Conservation (phyloP, 2,797 vertebrate species). For the Micrastur ruficollis region DNA sequence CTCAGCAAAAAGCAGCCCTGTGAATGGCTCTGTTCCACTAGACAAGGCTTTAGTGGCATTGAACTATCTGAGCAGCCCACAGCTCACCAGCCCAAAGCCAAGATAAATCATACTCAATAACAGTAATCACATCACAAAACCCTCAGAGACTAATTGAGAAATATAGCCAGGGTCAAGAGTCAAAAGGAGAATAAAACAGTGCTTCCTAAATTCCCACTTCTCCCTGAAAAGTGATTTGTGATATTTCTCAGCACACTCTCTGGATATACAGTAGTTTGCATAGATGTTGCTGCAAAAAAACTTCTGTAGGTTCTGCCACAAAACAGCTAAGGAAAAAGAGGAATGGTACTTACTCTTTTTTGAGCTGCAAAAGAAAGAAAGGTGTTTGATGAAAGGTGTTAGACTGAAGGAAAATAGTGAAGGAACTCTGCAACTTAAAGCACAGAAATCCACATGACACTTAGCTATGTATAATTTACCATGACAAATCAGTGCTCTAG, state of each 20-base stretch:
- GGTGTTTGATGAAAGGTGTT: background rate
- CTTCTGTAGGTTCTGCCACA: background rate
- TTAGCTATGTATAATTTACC: constrained; percentile 49
- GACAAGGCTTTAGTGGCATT: background rate
- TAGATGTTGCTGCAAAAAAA: background rate
- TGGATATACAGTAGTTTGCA: background rate
- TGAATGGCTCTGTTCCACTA: background rate
- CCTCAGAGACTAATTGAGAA: background rate
- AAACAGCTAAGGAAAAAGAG: background rate
- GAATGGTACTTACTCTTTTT: background rate
- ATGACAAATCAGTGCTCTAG: constrained; percentile 34
- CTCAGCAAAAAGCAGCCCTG: background rate
- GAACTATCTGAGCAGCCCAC: accelerated
- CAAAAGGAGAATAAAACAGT: background rate
- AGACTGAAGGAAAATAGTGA: background rate
- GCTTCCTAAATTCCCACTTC: background rate
- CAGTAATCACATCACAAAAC: background rate
- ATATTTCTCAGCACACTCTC: background rate
- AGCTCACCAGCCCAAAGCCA: background rate
- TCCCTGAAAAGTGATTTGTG: background rate
- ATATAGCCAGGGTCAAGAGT: background rate
- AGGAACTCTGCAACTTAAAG: constrained; percentile 3
- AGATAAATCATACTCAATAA: background rate
- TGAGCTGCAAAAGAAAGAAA: background rate
- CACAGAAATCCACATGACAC: background rate